Evolutionary conservation across 92 coral and sea anemone species (phyloP).

Genomic region (Bergia sp.): DNA sequence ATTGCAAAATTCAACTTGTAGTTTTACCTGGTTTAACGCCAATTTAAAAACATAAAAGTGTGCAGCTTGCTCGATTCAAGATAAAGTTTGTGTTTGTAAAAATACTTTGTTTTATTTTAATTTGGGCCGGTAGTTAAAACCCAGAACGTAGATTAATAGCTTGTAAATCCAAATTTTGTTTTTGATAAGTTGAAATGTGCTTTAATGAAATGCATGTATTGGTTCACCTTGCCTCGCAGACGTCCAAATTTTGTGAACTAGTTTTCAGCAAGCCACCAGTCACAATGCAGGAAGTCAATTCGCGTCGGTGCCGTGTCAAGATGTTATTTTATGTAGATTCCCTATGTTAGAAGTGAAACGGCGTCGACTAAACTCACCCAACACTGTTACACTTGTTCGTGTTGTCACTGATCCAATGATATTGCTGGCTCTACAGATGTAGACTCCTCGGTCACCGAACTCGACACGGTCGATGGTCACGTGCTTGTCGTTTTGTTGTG

Average conservation of each 20-base stretch:
- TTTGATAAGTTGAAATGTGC: too few relatives aligned
- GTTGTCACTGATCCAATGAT: conserved; percentile 11
- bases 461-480: neutral
- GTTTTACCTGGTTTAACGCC: too few relatives aligned
- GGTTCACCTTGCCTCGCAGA: too few relatives aligned
- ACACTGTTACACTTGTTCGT: conserved; percentile 5
- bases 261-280: neutral
- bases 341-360: neutral
- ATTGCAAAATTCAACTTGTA: too few relatives aligned
- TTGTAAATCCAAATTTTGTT: too few relatives aligned
- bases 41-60: too few relatives aligned
- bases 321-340: neutral
- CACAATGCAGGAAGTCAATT: neutral
- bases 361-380: neutral
- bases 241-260: neutral
- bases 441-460: conserved; percentile 12
- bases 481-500: neutral
- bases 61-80: too few relatives aligned
- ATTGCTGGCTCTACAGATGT: conserved; percentile 28
- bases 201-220: too few relatives aligned
- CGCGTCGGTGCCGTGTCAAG: neutral
- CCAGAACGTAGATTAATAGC: too few relatives aligned
- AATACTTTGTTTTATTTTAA: too few relatives aligned
- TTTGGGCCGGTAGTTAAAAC: too few relatives aligned
- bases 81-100: too few relatives aligned